Conservation (phyloP, 2,888 invertebrate genomes). For the Globia sparganii region DNA sequence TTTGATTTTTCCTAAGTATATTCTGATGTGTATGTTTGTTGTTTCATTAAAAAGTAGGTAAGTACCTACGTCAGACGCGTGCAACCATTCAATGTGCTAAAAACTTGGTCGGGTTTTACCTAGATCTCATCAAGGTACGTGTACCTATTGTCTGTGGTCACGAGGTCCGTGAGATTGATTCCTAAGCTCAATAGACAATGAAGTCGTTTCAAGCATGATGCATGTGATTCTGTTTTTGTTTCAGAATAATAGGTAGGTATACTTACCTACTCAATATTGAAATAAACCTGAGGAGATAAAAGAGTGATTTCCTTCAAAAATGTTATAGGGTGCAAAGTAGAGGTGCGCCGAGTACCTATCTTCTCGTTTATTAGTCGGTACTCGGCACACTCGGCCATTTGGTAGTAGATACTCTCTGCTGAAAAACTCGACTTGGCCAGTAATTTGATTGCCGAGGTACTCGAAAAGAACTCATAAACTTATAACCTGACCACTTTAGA, state of each 20-base stretch:
- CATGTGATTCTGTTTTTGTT: constrained; percentile 6
- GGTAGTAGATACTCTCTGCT: neutral
- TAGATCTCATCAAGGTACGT: neutral
- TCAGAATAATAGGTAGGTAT: neutral
- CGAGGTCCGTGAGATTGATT: neutral
- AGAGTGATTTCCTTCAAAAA: neutral
- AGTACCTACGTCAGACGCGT: neutral
- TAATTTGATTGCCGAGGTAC: neutral
- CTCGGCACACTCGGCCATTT: neutral
- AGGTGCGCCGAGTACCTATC: neutral
- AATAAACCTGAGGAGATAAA: neutral
- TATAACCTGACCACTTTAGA: neutral
- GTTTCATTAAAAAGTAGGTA: constrained; percentile 5
- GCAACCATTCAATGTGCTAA: neutral
- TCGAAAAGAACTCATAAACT: no score
- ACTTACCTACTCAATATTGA: neutral
- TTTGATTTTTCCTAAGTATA: no score
- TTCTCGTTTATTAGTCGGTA: neutral
- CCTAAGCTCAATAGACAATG: neutral
- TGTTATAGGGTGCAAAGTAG: neutral
- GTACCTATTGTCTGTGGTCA: neutral
- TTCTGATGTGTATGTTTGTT: neutral
- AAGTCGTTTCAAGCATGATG: neutral
- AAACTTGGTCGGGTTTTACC: neutral
- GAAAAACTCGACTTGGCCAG: no score